Base-by-base conservation (phyloP, 2,797 vertebrate genomes). In the Sebastiscus albofasciatus region DNA sequence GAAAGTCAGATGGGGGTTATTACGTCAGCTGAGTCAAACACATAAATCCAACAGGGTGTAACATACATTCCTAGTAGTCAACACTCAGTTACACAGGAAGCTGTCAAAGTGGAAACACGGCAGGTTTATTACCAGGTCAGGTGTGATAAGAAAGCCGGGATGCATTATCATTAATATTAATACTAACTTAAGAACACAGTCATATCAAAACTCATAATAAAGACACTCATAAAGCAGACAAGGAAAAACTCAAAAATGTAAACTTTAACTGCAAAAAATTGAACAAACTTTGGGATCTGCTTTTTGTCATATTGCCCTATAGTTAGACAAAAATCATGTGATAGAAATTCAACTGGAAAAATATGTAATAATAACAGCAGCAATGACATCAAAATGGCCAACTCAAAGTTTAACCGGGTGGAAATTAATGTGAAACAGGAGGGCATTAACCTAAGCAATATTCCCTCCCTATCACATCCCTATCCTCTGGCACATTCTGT, bases 41-140 rank as follows among this genome's bases (percentile, higher is more conserved):
- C 67, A 62, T 72, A 82, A 83, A 86, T 87, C 79, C 73, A 58
- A 49, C 31, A 58, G 64, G 66, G 74, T 76, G 68, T 64, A 74
- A 52, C 65, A 55, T 34, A 46, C 65, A 77, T 84, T 76, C 34
- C 65, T 60, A 10, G 10, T 11, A 75, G 52, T 82, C 56, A 67
- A 61, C 29, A 31, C 31, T 58, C 13, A 42, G 31, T 55, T 31
- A n/a, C 39, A 75, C 5, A 56, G n/a, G 10, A 62, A 39, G 72
- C n/a, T 60, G 56, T 79, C 72, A 74, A 73, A 79, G 42, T 61
- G 34, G 52, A 69, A 67, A 75, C 26, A 54, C 22, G 12, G 26
- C 26, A 64, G 58, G 39, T 55, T 76, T 56, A 60, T 68, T 42
- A 61, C 6, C 71, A 31, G 13, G 22, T 61, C 70, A 87, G 75